Evolutionary conservation across 1,140 invertebrate genomes (phyloP), one percentile per base, ranked within the genome.

Genomic region (Tyrophagus putrescentiae): DNA sequence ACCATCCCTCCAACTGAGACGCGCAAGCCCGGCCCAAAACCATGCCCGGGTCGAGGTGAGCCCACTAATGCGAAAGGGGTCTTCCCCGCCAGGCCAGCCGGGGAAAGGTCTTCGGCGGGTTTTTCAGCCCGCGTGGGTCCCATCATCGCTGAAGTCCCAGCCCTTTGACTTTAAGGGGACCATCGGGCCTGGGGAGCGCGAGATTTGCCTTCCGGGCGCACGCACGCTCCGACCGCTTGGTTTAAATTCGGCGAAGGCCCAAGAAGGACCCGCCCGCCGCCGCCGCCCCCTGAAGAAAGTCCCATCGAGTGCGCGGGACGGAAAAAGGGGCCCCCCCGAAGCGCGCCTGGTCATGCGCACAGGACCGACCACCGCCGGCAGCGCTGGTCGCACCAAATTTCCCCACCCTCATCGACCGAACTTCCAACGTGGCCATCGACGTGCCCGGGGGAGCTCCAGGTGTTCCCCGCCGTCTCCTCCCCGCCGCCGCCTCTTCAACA

Each of bases 361-460:
- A 58, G 27, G 3, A 13, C 4, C n/a, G 3, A 57, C 6, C 33
- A 57, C 13, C 18, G 53, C 6, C 6, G 7, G 6, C 34, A 58
- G 27, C 27, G 54, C 54, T 56, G 13, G 21, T 56, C 21, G 53
- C 53, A 21, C 23, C 53, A 7, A 58, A 45, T 18, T 45, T 18
- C 21, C 27, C 27, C 54, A 45, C 18, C 21, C 21, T 56, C 53
- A 58, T 56, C 27, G 29, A 50, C 53, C 53, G 29, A 58, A 27
- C 53, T 13, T 56, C 54, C 27, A 45, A 56, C 27, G 53, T 56
- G 13, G 54, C 34, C 27, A 58, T 56, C 18, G 53, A 56, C 27
- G 53, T 56, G 21, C 53, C 53, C 6, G 27, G 53, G 7, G n/a
- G n/a, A n/a, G n/a, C n/a, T n/a, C n/a, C n/a, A n/a, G n/a, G n/a